These are phyloP conservation scores for Coleophora deauratella DNA, from an alignment of 2,888 invertebrate genomes.

Conservation along the genomic window DNA sequence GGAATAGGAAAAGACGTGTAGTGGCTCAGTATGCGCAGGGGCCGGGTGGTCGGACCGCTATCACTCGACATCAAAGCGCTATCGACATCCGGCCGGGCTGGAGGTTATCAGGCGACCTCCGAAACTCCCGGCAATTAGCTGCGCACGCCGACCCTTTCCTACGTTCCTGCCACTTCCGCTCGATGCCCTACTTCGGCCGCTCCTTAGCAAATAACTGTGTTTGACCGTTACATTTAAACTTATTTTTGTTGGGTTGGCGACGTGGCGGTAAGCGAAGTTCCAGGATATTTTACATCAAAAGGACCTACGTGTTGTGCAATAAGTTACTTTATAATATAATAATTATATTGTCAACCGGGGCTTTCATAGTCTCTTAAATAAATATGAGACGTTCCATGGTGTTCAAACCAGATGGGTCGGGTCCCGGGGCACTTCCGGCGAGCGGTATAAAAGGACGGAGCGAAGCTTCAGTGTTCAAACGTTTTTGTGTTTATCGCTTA, in stretches of 20 bases:
- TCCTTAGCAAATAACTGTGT: slow-evolving; percentile 19
- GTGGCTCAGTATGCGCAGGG: slow-evolving; percentile 8
- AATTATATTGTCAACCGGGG: no score
- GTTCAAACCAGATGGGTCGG: slow-evolving; percentile 13
- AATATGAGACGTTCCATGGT: slow-evolving; percentile 9
- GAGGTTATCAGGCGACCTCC: slow-evolving; percentile 68
- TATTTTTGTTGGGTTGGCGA: no score
- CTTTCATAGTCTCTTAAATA: no score
- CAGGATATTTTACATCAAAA: no score
- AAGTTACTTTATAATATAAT: no score
- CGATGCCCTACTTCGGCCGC: slow-evolving; percentile 30
- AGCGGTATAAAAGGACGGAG: no score
- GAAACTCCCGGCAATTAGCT: slow-evolving; percentile 65
- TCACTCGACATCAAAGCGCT: slow-evolving; percentile 62
- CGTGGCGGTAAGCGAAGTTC: no score
- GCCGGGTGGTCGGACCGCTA: slow-evolving; percentile 42
- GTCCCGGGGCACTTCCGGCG: slow-evolving; percentile 64
- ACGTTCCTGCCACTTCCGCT: slow-evolving; percentile 38
- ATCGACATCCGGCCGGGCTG: slow-evolving; percentile 64
- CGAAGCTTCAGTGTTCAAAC: background rate
- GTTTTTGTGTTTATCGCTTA: slow-evolving; percentile 7
- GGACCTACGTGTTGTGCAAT: no score
- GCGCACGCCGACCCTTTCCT: slow-evolving; percentile 42
- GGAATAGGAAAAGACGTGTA: slow-evolving; percentile 22
- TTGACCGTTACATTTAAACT: slow-evolving; percentile 19